Evolutionary conservation across 2,888 invertebrate species (phyloP), one percentile per base, ranked within the genome.

Genomic region (Hetaerina titia): DNA sequence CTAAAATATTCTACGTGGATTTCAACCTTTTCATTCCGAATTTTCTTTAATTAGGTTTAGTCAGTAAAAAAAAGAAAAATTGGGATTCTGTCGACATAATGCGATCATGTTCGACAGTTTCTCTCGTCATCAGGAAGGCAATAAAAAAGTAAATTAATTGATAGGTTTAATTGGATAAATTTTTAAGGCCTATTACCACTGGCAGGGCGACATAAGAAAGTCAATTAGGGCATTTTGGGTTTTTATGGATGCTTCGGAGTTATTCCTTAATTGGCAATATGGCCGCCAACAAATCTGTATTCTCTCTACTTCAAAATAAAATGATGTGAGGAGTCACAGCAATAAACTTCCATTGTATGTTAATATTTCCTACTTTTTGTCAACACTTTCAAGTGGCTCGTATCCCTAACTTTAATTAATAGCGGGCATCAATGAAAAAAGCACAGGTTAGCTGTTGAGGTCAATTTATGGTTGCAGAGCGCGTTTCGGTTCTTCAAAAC

Each of bases 191-290:
- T 31, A 81, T 81, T 81, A 81, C 31, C 31, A 31, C 31, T 31
- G 31, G 81, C 15, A 13, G 31, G 81, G 13, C 9, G 81, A 31
- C 22, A 81, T 81, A 31, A 81, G 81, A 81, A 81, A 11, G 81
- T 81, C 81, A 81, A 81, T 81, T 81, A 81, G 31, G 92, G 64
- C 56, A 92, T 92, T 92, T 92, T 74, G 22, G 92, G 81, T 81
- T 81, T 81, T 92, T 92, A 56, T 74, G 22, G 92, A 25, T 64
- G 22, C 45, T 56, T 25, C n/a, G 69, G 31, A 74, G 69, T 69
- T 69, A 92, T 92, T 92, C 69, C 69, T 69, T 92, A 92, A 92
- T 92, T 92, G 92, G 92, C 92, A 69, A 74, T 31, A 81, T 92
- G 56, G 56, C 64, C 57, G 92, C 56, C 56, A 69, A 56, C 31